A percentile compares a stretch with the other conserved stretches of the same genome.
Evolutionary conservation across 2,797 vertebrate species (phyloP).

Genomic region (Cossypha caffra): DNA sequence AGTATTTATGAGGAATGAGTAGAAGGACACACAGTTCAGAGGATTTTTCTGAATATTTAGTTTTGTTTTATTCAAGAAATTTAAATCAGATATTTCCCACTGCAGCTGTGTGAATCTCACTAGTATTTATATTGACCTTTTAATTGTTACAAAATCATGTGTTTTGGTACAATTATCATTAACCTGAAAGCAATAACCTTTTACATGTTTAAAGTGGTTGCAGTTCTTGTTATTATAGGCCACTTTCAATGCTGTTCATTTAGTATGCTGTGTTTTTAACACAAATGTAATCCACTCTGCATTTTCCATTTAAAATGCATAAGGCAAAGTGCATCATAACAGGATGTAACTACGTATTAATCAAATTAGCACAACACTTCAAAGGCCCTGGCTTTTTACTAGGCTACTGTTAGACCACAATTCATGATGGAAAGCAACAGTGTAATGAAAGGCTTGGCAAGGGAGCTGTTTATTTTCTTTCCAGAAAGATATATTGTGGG

Average conservation of each 20-base stretch:
- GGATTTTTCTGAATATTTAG: neutral
- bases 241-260: conserved; percentile 74
- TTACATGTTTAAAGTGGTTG: conserved; percentile 66
- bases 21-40: neutral
- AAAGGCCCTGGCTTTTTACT: conserved; percentile 82
- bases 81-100: conserved; percentile 28
- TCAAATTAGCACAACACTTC: conserved; percentile 90
- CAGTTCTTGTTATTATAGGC: conserved; percentile 73
- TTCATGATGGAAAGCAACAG: conserved; percentile 81
- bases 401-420: conserved; percentile 81
- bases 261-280: conserved; percentile 76
- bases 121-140: conserved; percentile 68
- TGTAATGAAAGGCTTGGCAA: conserved; percentile 83
- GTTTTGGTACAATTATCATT: conserved; percentile 77
- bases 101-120: conserved; percentile 41
- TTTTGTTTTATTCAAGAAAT: conserved; percentile 20
- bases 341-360: conserved; percentile 86
- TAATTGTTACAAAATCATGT: conserved; percentile 73
- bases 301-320: conserved; percentile 85
- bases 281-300: conserved; percentile 79
- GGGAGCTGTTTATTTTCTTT: conserved; percentile 78
- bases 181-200: conserved; percentile 74
- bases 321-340: conserved; percentile 89
- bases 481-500: conserved; percentile 78
- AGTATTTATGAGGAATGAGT: neutral